Percentiles rank a stretch among this genome's conserved stretches.
Conservation (phyloP, 2,888 invertebrate genomes). For the Holacanthella duospinosa region DNA sequence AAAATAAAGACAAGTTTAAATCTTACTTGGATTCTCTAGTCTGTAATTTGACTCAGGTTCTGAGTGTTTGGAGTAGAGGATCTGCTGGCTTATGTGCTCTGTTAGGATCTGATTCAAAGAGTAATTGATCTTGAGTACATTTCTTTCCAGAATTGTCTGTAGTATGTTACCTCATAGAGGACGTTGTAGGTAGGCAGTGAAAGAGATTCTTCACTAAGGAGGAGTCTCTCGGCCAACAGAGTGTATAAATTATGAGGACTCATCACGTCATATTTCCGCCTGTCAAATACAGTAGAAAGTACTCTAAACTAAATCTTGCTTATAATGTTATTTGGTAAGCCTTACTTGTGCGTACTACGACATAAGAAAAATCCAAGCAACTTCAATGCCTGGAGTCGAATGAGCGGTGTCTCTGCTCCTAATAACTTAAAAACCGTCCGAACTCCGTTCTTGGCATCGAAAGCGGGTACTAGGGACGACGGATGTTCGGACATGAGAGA, state of each 20-base stretch:
- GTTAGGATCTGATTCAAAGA: slow-evolving; percentile 62
- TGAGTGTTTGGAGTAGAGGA: slow-evolving; percentile 82
- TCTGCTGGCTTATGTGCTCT: slow-evolving; percentile 91
- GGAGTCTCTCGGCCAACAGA: slow-evolving; percentile 80
- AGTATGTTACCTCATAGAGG: slow-evolving; percentile 75
- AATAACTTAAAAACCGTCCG: slow-evolving; percentile 93
- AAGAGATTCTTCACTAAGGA: slow-evolving; percentile 77
- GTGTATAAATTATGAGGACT: slow-evolving; percentile 97
- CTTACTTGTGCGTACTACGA: slow-evolving; percentile 93
- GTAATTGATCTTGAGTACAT: too few relatives aligned
- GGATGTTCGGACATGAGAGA: slow-evolving; percentile 97
- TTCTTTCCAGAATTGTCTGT: neutral
- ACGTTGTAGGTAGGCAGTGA: slow-evolving; percentile 95
- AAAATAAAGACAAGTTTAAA: neutral
- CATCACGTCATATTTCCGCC: slow-evolving; percentile 98
- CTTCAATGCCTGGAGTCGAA: slow-evolving; percentile 90
- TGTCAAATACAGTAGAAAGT: too few relatives aligned
- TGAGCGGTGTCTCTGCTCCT: slow-evolving; percentile 89
- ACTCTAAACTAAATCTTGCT: too few relatives aligned
- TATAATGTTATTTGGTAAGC: neutral
- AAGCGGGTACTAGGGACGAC: slow-evolving; percentile 96
- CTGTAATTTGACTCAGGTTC: slow-evolving; percentile 91
- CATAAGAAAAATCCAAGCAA: slow-evolving; percentile 94
- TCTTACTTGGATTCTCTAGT: slow-evolving; percentile 90
- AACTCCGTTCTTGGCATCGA: slow-evolving; percentile 93